These are phyloP conservation scores for Bradypus variegatus DNA, from an alignment of 2,797 vertebrate species.

Conservation along the genomic window DNA sequence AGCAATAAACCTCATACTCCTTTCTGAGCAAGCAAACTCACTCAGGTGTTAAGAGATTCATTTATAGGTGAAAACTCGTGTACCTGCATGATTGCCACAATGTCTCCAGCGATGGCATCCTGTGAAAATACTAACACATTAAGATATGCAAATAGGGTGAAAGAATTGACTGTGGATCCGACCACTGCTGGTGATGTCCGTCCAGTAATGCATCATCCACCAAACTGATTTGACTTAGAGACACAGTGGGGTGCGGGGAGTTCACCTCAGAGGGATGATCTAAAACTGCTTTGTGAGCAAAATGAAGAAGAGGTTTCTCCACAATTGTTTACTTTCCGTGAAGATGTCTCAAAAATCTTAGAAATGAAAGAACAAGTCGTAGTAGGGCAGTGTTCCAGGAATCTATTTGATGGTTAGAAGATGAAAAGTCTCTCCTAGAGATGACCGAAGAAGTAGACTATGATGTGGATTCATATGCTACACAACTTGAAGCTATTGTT, in stretches of 20 bases:
- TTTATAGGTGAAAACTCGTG: slow-evolving; percentile 99
- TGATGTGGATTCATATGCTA: slow-evolving; percentile 93
- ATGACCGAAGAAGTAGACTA: slow-evolving; percentile 99
- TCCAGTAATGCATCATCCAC: slow-evolving; percentile 79
- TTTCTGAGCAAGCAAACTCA: slow-evolving; percentile 97
- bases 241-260: slow-evolving; percentile 95
- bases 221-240: slow-evolving; percentile 91
- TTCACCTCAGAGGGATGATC: slow-evolving; percentile 94
- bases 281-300: slow-evolving; percentile 97
- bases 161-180: slow-evolving; percentile 85
- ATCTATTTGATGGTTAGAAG: slow-evolving; percentile 95
- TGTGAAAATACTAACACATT: too few relatives aligned
- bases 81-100: too few relatives aligned
- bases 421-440: slow-evolving; percentile 92
- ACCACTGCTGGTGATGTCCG: slow-evolving; percentile 76
- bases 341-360: too few relatives aligned
- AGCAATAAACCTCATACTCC: slow-evolving; percentile 97
- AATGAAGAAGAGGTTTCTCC: slow-evolving; percentile 72
- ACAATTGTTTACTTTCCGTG: too few relatives aligned
- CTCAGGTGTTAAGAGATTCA: slow-evolving; percentile 96
- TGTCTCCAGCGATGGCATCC: too few relatives aligned
- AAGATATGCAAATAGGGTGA: too few relatives aligned
- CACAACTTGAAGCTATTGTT: slow-evolving; percentile 93
- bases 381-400: too few relatives aligned
- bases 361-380: too few relatives aligned